Evolutionary conservation across 2,888 invertebrate genomes (phyloP).

Genomic region (Metalampra italica): DNA sequence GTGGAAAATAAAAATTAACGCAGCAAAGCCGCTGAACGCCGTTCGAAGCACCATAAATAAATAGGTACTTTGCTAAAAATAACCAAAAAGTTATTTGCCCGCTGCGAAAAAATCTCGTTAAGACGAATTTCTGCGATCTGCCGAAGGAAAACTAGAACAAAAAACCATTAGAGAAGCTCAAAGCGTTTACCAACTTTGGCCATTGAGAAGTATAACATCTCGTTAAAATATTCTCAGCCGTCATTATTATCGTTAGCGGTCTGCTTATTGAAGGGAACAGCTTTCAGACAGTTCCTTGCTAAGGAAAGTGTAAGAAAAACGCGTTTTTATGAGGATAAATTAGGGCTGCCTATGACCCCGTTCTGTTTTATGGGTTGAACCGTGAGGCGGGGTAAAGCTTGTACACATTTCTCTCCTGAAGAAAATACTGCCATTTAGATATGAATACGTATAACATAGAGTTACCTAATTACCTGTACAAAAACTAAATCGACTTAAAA

Average conservation of each 20-base stretch:
- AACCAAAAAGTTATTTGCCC: background rate
- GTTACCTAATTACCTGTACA: too few relatives aligned
- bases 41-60: too few relatives aligned
- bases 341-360: background rate
- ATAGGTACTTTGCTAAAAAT: too few relatives aligned
- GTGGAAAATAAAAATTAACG: too few relatives aligned
- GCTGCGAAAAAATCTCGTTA: background rate
- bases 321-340: background rate
- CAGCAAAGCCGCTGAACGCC: too few relatives aligned
- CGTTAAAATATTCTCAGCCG: conserved; percentile 37
- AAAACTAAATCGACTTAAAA: too few relatives aligned
- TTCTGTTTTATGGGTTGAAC: too few relatives aligned
- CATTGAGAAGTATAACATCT: conserved; percentile 33
- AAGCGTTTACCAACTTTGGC: conserved; percentile 38
- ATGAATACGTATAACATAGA: too few relatives aligned
- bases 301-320: background rate
- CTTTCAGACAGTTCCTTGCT: background rate
- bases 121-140: conserved; percentile 4
- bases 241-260: conserved; percentile 15
- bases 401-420: too few relatives aligned
- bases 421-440: too few relatives aligned
- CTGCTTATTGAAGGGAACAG: conserved; percentile 6
- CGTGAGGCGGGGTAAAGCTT: too few relatives aligned
- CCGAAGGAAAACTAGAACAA: conserved; percentile 25
- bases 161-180: conserved; percentile 36